These are phyloP conservation scores for Acromyrmex echinatior DNA, from an alignment of 1,140 invertebrate species.

Conservation along the genomic window DNA sequence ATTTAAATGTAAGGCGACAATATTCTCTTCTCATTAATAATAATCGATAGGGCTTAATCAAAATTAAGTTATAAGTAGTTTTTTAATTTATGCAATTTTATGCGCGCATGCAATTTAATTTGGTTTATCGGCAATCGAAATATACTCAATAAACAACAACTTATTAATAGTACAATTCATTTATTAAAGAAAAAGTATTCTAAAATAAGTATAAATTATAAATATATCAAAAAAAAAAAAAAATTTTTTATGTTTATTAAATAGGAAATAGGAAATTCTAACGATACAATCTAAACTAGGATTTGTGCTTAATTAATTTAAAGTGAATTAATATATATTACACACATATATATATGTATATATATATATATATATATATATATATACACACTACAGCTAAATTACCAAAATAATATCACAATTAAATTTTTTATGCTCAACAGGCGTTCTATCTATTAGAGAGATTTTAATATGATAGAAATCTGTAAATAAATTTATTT, in stretches of 20 bases:
- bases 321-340: too few species aligned
- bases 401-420: too few species aligned
- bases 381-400: too few species aligned
- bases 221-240: background rate
- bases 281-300: too few species aligned
- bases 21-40: slow-evolving; percentile 32
- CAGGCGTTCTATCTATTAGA: too few species aligned
- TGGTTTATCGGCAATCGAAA: background rate
- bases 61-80: slow-evolving; percentile 25
- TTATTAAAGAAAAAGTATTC: background rate
- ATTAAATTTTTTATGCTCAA: too few species aligned
- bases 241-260: background rate
- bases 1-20: background rate
- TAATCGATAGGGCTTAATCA: background rate
- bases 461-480: too few species aligned
- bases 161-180: background rate
- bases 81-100: slow-evolving; percentile 1
- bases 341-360: too few species aligned
- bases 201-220: background rate
- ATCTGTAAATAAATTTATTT: too few species aligned
- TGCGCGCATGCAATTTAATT: background rate
- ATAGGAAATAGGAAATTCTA: too few species aligned
- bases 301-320: too few species aligned
- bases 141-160: background rate
- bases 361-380: too few species aligned